phyloP scores from a whole-genome alignment of 2,888 invertebrate species.

The Julus scanicus region DNA sequence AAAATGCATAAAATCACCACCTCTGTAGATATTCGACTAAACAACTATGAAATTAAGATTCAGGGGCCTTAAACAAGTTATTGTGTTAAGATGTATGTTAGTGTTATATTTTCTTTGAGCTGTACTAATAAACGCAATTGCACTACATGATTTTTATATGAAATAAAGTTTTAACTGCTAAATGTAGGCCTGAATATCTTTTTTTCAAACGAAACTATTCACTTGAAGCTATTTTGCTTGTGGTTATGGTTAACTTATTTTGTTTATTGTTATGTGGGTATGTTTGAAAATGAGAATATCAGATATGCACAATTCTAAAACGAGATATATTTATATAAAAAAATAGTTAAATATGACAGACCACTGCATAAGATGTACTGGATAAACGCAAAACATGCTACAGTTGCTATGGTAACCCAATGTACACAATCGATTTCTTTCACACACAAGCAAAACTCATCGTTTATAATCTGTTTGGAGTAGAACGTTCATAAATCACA shows the following conservation, averaged over 20 bases:
- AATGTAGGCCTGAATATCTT: neutral
- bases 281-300: too few relatives aligned
- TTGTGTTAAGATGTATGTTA: neutral
- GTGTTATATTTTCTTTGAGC: slow-evolving; percentile 8
- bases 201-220: neutral
- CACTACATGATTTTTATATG: slow-evolving; percentile 48
- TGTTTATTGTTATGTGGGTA: neutral
- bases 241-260: neutral
- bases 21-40: slow-evolving; percentile 1
- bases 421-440: neutral
- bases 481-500: neutral
- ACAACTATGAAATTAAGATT: neutral
- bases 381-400: neutral
- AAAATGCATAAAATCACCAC: neutral
- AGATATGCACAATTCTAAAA: too few relatives aligned
- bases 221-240: too few relatives aligned
- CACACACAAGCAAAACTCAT: neutral
- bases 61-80: slow-evolving; percentile 16
- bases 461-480: neutral
- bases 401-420: slow-evolving; percentile 48
- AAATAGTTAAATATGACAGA: neutral
- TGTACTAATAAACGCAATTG: slow-evolving; percentile 42
- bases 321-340: too few relatives aligned
- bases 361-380: neutral
- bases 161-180: slow-evolving; percentile 43